Evolutionary conservation across 2,113 vertebrate species (phyloP), one percentile per base, ranked within the genome.

Genomic region (Abramis brama): DNA sequence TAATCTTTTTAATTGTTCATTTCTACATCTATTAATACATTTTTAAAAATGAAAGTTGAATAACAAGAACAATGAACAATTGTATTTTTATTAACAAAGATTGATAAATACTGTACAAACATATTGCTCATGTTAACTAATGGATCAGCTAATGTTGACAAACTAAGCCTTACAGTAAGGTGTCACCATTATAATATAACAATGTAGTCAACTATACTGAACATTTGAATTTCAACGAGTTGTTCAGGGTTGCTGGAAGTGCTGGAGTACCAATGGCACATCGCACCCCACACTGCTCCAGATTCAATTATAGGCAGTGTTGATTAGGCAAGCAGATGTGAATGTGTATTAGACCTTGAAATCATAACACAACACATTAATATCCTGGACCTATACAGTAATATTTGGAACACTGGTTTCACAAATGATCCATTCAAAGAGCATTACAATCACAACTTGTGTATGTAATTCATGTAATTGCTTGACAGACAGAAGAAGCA

Each of bases 401-500:
- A 60, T 30, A 76, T 71, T 15, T n/a, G 36, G 15, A 25, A 11
- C 17, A 47, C 25, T 52, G 70, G 43, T 62, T 64, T 52, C 50
- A 78, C 23, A 73, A 36, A 82, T 23, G 7, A 64, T 79, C 30
- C 47, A 57, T 23, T 70, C 33, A 43, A 60, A 50, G n/a, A 25
- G 57, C 64, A 71, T 33, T 36, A 75, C 15, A 4, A 6, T 59
- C 21, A 39, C n/a, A 73, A 25, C 81, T 52, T 59, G 66, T 11
- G 27, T 17, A 73, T n/a, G 45, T 11, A 57, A 57, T 57, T 21
- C 21, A 17, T 13, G 43, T 70, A 79, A 66, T 50, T 57, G 55
- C 45, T 86, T 78, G 84, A 89, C 86, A 80, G 85, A 85, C 86
- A 88, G 59, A 66, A 57, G 74, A 79, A 45, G 74, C 59, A 71